Evolutionary conservation across 1,140 invertebrate genomes (phyloP), one percentile per base, ranked within the genome.

Genomic region (Cyclargus thomasi): DNA sequence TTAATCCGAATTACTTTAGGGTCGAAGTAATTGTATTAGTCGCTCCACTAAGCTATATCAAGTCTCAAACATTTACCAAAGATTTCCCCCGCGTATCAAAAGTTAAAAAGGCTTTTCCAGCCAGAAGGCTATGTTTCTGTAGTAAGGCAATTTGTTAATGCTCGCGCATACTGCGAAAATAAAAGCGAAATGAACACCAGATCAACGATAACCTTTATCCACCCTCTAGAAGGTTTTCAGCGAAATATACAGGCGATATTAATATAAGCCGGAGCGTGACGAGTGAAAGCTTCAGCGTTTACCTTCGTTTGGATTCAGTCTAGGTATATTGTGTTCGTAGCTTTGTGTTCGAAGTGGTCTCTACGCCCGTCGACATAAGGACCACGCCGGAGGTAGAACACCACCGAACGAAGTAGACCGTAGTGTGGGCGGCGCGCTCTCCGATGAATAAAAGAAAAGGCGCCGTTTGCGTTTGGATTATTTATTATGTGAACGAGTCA

Each of bases 381-480:
- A 11, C 14, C 8, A 2, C 14, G 11, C 14, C 10, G 14, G 14
- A 47, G 39, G 39, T 47, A 47, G 14, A 47, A 14, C 10, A 47
- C 10, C 29, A 4, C 29, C 8, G 4, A 47, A 47, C 39, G 39
- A 16, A 8, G 1, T 16, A 29, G 29, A 29, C 29, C 29, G 39
- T 47, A 47, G 39, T 47, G 39, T 47, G 39, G 39, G 6, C 39
- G 39, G 39, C 39, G 39, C 39, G 10, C 39, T 47, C 14, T 16
- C 39, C 14, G 39, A 47, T 47, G 39, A 47, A 47, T 47, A 47
- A 47, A 47, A 47, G 39, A 47, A 47, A 47, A 47, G 39, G 39
- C 39, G 39, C 39, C 39, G 39, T 47, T 47, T 47, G 39, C 10
- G 14, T 47, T 47, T 47, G 39, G 10, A 47, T 47, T 47, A 47